A percentile compares a stretch with the other conserved stretches of the same genome.
These are phyloP conservation scores for Drosophila acutilabella DNA, from an alignment of 2,888 invertebrate genomes.

Conservation along the genomic window DNA sequence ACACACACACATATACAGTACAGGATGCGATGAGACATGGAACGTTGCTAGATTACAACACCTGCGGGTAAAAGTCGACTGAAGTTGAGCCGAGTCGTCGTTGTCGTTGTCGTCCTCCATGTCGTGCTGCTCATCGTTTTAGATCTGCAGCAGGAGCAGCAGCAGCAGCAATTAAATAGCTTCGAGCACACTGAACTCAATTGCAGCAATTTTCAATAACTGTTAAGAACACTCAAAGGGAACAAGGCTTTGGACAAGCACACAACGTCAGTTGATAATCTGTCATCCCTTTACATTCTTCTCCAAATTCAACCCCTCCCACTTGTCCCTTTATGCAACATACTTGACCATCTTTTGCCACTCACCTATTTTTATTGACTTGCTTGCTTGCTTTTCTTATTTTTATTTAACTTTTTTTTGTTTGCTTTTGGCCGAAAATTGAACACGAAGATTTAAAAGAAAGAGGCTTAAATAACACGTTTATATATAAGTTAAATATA, in stretches of 20 bases:
- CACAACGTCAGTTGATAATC: conserved; percentile 55
- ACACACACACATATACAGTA: conserved; percentile 7
- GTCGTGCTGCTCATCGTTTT: conserved; percentile 6
- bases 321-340: not conserved
- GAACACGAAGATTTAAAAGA: conserved; percentile 42
- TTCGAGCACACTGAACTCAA: conserved; percentile 72
- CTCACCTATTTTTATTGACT: conserved; percentile 58
- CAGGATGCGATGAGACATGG: conserved; percentile 47
- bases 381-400: conserved; percentile 33
- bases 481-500: conserved; percentile 24
- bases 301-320: not conserved
- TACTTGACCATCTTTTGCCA: conserved; percentile 25
- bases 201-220: conserved; percentile 78
- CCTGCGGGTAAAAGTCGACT: conserved; percentile 70
- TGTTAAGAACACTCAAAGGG: conserved; percentile 68
- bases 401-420: not conserved
- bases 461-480: conserved; percentile 5
- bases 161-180: conserved; percentile 76
- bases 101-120: conserved; percentile 15
- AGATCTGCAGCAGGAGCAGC: conserved; percentile 32
- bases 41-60: conserved; percentile 70
- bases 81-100: conserved; percentile 26
- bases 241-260: conserved; percentile 31
- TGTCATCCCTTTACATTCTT: conserved; percentile 32
- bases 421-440: conserved; percentile 35